Base-by-base conservation (phyloP, 2,888 invertebrate species). In the Iphiclides podalirius region DNA sequence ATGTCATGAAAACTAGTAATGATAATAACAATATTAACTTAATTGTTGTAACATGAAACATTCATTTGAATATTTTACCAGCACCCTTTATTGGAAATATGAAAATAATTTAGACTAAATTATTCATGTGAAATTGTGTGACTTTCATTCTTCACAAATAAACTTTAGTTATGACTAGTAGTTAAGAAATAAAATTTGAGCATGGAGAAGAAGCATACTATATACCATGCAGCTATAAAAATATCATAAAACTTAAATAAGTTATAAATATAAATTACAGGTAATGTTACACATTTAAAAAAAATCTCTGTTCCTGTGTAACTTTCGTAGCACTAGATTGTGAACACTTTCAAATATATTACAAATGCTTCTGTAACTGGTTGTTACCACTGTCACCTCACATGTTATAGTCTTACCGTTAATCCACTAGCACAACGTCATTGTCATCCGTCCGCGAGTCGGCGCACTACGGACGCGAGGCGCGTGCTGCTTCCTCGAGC, bases 401-500 rank as follows among this genome's bases (percentile, higher is more conserved):
- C 50, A 9, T 6, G 37, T 16, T 20, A n/a, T 13, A 26, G 37
- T 39, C 45, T 50, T 51, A 55, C 59, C 57, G 47, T 60, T 53
- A 72, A 66, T 70, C 66, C 58, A 69, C 63, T 47, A 68, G 59
- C 59, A 68, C 61, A 51, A 66, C 60, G 57, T 59, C 59, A 48
- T 64, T 57, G 55, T 69, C 47, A 8, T 20, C 54, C 55, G 58
- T 59, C 59, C 55, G 57, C 59, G 59, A 58, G 58, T 58, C 61
- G 58, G 55, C 50, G 55, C 56, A 61, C 76, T 85, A 89, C 52
- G 89, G 88, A 1, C 89, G 77, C 54, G 85, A 81, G 28, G 86
- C 94, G 71, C 95, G 91, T 60, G 95, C 94, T 59, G 96, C 95
- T 87, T 95, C 95, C 87, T 95, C 95, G 66, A 95, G 89, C 59